Base-by-base conservation (phyloP, 2,888 invertebrate species). In the Cheilosia impressa region DNA sequence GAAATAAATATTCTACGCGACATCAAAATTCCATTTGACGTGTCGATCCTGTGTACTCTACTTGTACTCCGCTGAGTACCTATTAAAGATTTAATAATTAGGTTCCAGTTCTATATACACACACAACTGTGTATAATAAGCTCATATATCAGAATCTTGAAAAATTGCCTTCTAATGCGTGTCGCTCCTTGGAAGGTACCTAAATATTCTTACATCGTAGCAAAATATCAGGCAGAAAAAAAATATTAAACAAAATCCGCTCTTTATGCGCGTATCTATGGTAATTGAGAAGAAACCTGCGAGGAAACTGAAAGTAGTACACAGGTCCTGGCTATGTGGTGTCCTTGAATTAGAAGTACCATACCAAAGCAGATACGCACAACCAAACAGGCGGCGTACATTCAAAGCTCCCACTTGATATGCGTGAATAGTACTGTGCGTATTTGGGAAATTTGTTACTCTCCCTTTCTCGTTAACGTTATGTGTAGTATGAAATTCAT, bases 311-410 rank as follows among this genome's bases (percentile, higher is more conserved):
- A 69, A 68, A 68, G 52, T 50, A 45, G 47, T 17, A 24, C 34
- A 17, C 9, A 60, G 13, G 45, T 34, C 17, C 24, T 52, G 71
- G 15, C 10, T 45, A 17, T 45, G 60, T 31, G 6, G 55, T 78
- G 78, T 78, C 78, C 78, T 78, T 78, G 78, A 78, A 78, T 62
- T 53, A 62, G 45, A 77, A 68, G 77, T 68, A 27, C 62, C 13
- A 38, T 13, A 13, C 13, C 10, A 38, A 38, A 38, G 13, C 38
- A 78, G 47, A 52, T 47, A 63, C 52, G 58, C 17, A 19, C 17
- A 53, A 31, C 27, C 13, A n/a, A 15, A n/a, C 27, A 6, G 17
- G 22, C 19, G 41, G n/a, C 4, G 0, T 31, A 47, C n/a, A 24
- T 27, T 15, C 5, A 50, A 58, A 52, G 43, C 62, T 62, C 17